Evolutionary conservation across 64 coral and sea anemone genomes (phyloP).

Genomic region (Montipora capricornis): DNA sequence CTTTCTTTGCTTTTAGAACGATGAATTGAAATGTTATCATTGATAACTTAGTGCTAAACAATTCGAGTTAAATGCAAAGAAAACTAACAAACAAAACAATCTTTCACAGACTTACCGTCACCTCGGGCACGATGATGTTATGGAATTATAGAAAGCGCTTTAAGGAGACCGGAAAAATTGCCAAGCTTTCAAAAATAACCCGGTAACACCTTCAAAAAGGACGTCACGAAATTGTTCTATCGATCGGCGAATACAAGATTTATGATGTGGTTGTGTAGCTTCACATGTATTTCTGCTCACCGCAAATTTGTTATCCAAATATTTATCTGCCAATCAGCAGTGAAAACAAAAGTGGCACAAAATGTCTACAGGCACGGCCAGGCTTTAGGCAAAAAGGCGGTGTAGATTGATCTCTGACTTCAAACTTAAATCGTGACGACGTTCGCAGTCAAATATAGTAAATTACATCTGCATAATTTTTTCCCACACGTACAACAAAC

Average conservation of each 20-base stretch:
- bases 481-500: conserved; percentile 33
- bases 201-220: conserved; percentile 14
- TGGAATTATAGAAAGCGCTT: conserved; percentile 24
- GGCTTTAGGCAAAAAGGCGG: conserved; percentile 3
- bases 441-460: conserved; percentile 29
- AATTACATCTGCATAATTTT: conserved; percentile 25
- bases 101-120: conserved; percentile 37
- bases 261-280: not conserved
- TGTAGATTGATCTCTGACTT: conserved; percentile 16
- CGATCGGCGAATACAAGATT: conserved; percentile 16
- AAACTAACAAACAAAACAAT: conserved; percentile 44
- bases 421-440: conserved; percentile 1
- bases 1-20: not conserved
- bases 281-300: conserved; percentile 24
- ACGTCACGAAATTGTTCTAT: conserved; percentile 19
- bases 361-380: conserved; percentile 17
- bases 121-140: conserved; percentile 4
- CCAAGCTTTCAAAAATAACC: too few relatives aligned
- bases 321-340: conserved; percentile 46
- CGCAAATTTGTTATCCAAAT: conserved; percentile 44
- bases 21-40: conserved; percentile 1
- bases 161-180: not conserved
- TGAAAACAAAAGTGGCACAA: conserved; percentile 25
- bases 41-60: too few relatives aligned
- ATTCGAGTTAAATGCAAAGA: not conserved